Percentiles rank a stretch among this genome's conserved stretches.
phyloP scores from a whole-genome alignment of 2,797 vertebrate genomes.

The Coregonus ussuriensis region DNA sequence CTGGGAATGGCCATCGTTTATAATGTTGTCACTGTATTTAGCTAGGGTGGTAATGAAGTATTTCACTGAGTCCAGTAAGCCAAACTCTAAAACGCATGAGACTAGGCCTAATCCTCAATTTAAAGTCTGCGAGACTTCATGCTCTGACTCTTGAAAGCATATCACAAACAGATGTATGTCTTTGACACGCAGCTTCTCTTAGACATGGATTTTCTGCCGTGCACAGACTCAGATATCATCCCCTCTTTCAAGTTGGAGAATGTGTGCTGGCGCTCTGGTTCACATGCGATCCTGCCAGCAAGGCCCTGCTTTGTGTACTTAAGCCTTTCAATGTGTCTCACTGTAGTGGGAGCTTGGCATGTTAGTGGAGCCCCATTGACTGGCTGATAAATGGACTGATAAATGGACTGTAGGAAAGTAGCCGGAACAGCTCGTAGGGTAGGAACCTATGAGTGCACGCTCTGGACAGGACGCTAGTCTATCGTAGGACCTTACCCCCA shows the following conservation, averaged over 20 bases:
- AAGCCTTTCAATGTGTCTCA: constrained; percentile 25
- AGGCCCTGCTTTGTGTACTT: not conserved
- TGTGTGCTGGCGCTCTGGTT: not conserved
- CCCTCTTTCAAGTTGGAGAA: not conserved
- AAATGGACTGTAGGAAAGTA: constrained; percentile 30
- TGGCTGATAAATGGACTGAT: constrained; percentile 22
- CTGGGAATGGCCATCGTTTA: not conserved
- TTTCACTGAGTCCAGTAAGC: not conserved
- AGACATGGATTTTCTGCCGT: not conserved
- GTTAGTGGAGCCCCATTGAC: constrained; percentile 50
- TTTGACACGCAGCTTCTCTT: not conserved
- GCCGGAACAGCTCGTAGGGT: no score
- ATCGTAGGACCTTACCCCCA: no score
- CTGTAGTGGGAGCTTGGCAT: constrained; percentile 35
- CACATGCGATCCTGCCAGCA: not conserved
- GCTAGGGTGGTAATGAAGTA: not conserved
- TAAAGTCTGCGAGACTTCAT: not conserved
- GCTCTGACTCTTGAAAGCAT: not conserved
- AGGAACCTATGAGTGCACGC: no score
- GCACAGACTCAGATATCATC: not conserved
- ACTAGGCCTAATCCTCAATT: not conserved
- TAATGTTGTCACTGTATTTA: not conserved
- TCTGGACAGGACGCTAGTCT: no score
- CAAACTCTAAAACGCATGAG: not conserved
- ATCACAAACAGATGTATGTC: not conserved